Evolutionary conservation across 2,888 invertebrate species (phyloP), one percentile per base, ranked within the genome.

Genomic region (Cheilosia impressa): DNA sequence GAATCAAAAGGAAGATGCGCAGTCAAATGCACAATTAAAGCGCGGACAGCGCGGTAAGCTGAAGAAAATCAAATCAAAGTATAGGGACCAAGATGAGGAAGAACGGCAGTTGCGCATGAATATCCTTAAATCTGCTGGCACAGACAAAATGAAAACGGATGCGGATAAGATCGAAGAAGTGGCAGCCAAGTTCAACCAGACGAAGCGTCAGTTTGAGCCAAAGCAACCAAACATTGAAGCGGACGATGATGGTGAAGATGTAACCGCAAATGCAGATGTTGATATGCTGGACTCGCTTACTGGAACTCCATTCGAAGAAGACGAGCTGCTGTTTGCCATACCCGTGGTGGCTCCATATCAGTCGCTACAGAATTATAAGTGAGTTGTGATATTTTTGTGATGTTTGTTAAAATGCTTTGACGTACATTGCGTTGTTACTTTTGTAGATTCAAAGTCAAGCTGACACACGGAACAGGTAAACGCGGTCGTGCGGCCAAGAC

Each of bases 311-410:
- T 89, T 94, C 1, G 89, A 94, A 0, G 97, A 98, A 82, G 99
- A 99, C 92, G 97, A 98, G 92, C 93, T 99, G 15, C 92, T 99
- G 76, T 99, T 97, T 93, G 97, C 98, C 0, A 95, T 99, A 45
- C 98, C 99, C 0, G 96, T 99, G 0, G 96, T 98, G 57, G 99
- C 98, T 66, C 99, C 99, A 0, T 99, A 99, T 92, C 96, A 96
- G 88, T 95, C 97, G 4, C 93, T 99, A 22, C 93, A 94, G 66
- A 95, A 95, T 91, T 98, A 97, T 92, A 98, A 98, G 96, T 97
- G 91, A 93, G 94, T 93, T n/a, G 7, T 4, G 91, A 93, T 94
- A 92, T 15, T 1, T 22, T 31, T 27, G 47, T 13, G 19, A 52
- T 19, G 41, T 10, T 27, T 45, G 1, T 9, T 38, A 38, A 4